Conservation (phyloP, 2,888 invertebrate genomes). For the Lagria hirta region DNA sequence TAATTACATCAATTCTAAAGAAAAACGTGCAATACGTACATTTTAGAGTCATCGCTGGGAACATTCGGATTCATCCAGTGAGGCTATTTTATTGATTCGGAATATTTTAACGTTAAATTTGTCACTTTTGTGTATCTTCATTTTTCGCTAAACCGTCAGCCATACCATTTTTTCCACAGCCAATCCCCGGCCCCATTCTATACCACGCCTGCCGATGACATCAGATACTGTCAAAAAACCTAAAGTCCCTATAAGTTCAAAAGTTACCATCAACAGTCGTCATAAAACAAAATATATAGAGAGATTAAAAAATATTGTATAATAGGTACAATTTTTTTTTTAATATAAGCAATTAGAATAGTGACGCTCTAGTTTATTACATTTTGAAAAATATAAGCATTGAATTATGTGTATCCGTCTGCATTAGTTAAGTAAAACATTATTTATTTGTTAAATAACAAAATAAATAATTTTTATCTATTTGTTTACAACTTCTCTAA, state of each 20-base stretch:
- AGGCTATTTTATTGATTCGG: neutral
- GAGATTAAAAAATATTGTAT: no score
- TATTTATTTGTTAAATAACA: no score
- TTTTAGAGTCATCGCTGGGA: neutral
- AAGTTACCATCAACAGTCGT: no score
- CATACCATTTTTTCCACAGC: conserved; percentile 52
- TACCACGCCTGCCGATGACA: conserved; percentile 50
- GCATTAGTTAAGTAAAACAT: no score
- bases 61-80: conserved; percentile 3
- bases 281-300: no score
- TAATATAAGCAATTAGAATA: no score
- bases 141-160: conserved; percentile 43
- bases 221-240: conserved; percentile 30
- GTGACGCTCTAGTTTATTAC: no score
- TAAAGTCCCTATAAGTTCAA: conserved; percentile 26
- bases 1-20: conserved; percentile 6
- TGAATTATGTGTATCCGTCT: no score
- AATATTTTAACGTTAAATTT: conserved; percentile 27
- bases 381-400: no score
- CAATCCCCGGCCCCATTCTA: conserved; percentile 42
- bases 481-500: no score
- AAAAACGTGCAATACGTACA: conserved; percentile 6
- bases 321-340: no score
- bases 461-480: no score
- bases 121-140: conserved; percentile 42